These are phyloP conservation scores for Coelopa pilipes DNA, from an alignment of 2,888 invertebrate species.

Conservation along the genomic window DNA sequence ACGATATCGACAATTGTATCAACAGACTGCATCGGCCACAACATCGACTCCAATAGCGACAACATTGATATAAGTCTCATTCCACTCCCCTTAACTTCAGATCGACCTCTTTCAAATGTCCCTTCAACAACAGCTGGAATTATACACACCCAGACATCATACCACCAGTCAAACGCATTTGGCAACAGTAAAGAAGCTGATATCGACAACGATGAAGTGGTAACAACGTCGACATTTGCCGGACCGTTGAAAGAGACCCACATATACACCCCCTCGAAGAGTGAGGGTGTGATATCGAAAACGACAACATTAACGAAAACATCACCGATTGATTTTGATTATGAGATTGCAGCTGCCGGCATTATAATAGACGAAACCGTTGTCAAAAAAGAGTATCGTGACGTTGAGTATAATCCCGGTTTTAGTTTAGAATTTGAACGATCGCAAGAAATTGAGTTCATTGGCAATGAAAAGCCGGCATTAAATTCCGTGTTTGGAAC, in stretches of 20 bases:
- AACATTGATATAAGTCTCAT: slow-evolving; percentile 52
- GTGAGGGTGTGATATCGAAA: slow-evolving; percentile 44
- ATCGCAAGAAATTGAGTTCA: not conserved
- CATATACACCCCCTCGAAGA: slow-evolving; percentile 65
- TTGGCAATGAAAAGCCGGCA: slow-evolving; percentile 29
- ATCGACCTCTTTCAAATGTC: no score
- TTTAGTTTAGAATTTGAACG: slow-evolving; percentile 50
- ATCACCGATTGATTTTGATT: slow-evolving; percentile 64
- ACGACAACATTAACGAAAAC: slow-evolving; percentile 47
- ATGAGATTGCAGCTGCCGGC: slow-evolving; percentile 65
- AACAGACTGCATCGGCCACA: slow-evolving; percentile 55
- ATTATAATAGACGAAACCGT: slow-evolving; percentile 66
- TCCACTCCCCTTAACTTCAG: not conserved
- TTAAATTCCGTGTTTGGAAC: not conserved
- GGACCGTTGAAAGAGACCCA: slow-evolving; percentile 67
- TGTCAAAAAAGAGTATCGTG: slow-evolving; percentile 66
- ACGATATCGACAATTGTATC: slow-evolving; percentile 55
- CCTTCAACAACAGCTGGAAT: not conserved
- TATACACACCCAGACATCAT: not conserved
- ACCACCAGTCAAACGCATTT: not conserved
- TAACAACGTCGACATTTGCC: slow-evolving; percentile 55
- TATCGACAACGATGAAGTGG: slow-evolving; percentile 44
- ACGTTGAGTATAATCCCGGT: slow-evolving; percentile 65
- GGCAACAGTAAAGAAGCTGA: slow-evolving; percentile 34
- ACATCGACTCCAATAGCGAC: slow-evolving; percentile 39